phyloP scores from a whole-genome alignment of 2,888 invertebrate species.

The Thecophora atra region DNA sequence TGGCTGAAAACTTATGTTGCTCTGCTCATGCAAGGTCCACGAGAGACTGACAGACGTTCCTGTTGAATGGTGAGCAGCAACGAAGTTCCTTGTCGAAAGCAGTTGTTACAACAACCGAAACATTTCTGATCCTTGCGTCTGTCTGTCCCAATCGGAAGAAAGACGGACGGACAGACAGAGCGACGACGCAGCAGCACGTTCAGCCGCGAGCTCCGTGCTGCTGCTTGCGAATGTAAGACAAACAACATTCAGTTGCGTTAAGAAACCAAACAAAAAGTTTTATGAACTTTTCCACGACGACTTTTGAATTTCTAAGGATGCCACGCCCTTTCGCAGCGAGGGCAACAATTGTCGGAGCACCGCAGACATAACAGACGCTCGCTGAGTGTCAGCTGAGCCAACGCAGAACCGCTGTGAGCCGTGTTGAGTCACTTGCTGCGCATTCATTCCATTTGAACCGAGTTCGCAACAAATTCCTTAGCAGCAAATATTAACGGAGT shows the following conservation, averaged over 20 bases:
- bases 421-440: no score
- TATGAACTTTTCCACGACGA: constrained; percentile 15
- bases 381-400: background rate
- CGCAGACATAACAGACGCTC: background rate
- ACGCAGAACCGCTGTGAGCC: no score
- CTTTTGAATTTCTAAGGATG: constrained; percentile 15
- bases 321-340: constrained; percentile 10
- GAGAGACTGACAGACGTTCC: no score
- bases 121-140: background rate
- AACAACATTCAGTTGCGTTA: background rate
- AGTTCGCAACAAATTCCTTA: no score
- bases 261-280: constrained; percentile 18
- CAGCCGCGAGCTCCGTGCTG: no score
- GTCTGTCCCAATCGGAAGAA: background rate
- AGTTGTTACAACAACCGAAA: constrained; percentile 5
- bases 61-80: no score
- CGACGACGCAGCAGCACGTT: no score
- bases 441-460: no score
- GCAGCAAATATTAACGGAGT: no score
- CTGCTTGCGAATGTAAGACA: background rate
- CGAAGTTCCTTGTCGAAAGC: constrained; percentile 1
- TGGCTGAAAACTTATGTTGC: no score
- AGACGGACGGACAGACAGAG: no score
- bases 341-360: background rate
- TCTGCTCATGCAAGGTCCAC: no score